Conservation (phyloP, 2,888 invertebrate genomes). For the Oscheius sp. region DNA sequence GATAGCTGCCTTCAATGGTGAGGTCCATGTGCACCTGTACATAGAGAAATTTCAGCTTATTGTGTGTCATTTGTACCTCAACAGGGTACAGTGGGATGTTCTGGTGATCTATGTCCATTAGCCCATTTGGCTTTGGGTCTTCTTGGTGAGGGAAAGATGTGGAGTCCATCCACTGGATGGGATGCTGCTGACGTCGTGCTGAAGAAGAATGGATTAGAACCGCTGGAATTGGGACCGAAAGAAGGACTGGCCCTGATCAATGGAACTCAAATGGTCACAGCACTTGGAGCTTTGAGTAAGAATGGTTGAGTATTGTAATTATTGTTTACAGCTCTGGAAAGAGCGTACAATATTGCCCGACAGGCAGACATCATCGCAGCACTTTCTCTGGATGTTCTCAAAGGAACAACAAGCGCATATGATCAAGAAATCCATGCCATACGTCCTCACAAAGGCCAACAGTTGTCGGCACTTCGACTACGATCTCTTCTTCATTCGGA, state of each 20-base stretch:
- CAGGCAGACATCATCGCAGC: slow-evolving; percentile 81
- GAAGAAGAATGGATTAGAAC: slow-evolving; percentile 78
- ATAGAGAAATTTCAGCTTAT: slow-evolving; percentile 75
- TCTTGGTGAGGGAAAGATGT: slow-evolving; percentile 79
- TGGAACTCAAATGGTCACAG: slow-evolving; percentile 81
- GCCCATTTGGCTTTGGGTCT: slow-evolving; percentile 80
- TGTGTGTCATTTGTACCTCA: slow-evolving; percentile 81
- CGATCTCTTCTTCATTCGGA: slow-evolving; percentile 79
- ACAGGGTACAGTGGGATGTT: slow-evolving; percentile 81
- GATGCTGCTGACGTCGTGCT: slow-evolving; percentile 73
- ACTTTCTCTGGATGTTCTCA: slow-evolving; percentile 80
- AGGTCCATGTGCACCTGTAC: slow-evolving; percentile 39
- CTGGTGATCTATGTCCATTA: slow-evolving; percentile 80
- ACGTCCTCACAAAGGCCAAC: slow-evolving; percentile 80
- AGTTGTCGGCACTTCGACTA: slow-evolving; percentile 78
- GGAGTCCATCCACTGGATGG: slow-evolving; percentile 68
- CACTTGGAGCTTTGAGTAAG: slow-evolving; percentile 79
- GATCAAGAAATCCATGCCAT: slow-evolving; percentile 80
- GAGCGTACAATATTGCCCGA: slow-evolving; percentile 78
- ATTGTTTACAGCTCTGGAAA: slow-evolving; percentile 77
- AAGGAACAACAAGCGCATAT: slow-evolving; percentile 80
- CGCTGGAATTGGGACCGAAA: slow-evolving; percentile 79
- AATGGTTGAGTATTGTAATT: no score
- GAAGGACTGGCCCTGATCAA: slow-evolving; percentile 81
- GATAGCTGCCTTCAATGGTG: slow-evolving; percentile 80